A percentile compares a stretch with the other conserved stretches of the same genome.
Evolutionary conservation across 2,888 invertebrate species (phyloP).

Genomic region (Tachina lurida): DNA sequence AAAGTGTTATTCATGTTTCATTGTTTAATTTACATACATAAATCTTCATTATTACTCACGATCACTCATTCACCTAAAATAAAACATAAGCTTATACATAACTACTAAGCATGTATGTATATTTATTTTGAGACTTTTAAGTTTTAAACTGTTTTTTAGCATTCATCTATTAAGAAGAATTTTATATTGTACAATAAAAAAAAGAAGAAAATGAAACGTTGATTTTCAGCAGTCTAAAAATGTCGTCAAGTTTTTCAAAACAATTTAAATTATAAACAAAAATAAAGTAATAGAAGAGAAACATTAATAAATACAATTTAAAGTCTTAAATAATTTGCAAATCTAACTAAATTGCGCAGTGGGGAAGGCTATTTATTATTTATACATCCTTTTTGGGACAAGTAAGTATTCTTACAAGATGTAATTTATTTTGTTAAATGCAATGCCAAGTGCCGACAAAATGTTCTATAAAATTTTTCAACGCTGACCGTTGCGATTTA

Average conservation of each 20-base stretch:
- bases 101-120: conserved; percentile 40
- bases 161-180: conserved; percentile 29
- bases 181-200: conserved; percentile 26
- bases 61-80: conserved; percentile 15
- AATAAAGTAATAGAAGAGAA: conserved; percentile 8
- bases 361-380: no score
- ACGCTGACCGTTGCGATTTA: no score
- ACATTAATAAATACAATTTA: conserved; percentile 51
- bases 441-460: no score
- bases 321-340: conserved; percentile 10
- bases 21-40: neutral
- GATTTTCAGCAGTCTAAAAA: conserved; percentile 39
- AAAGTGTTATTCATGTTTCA: conserved; percentile 11
- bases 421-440: no score
- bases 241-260: conserved; percentile 50
- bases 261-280: conserved; percentile 45
- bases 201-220: conserved; percentile 4
- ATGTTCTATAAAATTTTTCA: no score
- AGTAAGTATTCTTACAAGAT: no score
- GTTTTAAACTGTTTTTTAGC: conserved; percentile 27
- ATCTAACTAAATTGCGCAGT: neutral
- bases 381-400: no score
- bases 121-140: conserved; percentile 8
- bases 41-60: neutral
- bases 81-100: conserved; percentile 21